These are phyloP conservation scores for Notolabrus celidotus DNA, from an alignment of 2,797 vertebrate genomes.

Conservation along the genomic window DNA sequence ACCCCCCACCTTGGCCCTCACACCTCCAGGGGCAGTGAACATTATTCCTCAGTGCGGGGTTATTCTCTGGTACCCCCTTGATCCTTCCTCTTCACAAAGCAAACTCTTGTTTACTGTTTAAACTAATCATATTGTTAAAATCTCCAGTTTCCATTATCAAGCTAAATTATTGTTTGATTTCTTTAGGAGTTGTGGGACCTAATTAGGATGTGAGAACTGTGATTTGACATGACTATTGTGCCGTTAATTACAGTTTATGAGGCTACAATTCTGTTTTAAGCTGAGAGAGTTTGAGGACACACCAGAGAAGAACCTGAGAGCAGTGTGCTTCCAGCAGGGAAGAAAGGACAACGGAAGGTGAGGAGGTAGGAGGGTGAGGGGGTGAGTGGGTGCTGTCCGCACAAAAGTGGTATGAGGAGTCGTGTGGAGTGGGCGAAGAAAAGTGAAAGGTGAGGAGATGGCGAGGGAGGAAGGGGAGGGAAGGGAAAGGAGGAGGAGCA, in stretches of 20 bases:
- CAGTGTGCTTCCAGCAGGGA: conserved; percentile 64
- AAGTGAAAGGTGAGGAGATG: conserved; percentile 71
- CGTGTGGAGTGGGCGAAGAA: conserved; percentile 64
- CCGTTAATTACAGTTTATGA: conserved; percentile 32
- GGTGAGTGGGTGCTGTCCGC: conserved; percentile 51
- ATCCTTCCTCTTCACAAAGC: conserved; percentile 11
- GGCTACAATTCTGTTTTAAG: conserved; percentile 33
- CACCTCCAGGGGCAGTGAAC: conserved; percentile 69
- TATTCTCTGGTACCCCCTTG: conserved; percentile 63
- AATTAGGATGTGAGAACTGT: conserved; percentile 31
- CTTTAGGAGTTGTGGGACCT: conserved; percentile 1
- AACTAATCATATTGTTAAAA: background rate
- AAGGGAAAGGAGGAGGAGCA: conserved; percentile 68
- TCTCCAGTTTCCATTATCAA: conserved; percentile 10
- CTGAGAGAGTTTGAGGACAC: conserved; percentile 29
- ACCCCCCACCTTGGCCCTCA: conserved; percentile 73
- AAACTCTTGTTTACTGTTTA: conserved; percentile 9
- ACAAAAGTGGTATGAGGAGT: conserved; percentile 65
- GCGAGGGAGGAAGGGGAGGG: conserved; percentile 50
- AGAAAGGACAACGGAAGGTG: conserved; percentile 70
- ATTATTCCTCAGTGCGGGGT: conserved; percentile 62
- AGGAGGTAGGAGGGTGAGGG: conserved; percentile 63
- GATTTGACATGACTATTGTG: conserved; percentile 35
- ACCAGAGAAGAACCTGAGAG: conserved; percentile 75
- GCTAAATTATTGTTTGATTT: conserved; percentile 13